Conservation (phyloP, 2,888 invertebrate genomes). For the Hyposoter didymator region DNA sequence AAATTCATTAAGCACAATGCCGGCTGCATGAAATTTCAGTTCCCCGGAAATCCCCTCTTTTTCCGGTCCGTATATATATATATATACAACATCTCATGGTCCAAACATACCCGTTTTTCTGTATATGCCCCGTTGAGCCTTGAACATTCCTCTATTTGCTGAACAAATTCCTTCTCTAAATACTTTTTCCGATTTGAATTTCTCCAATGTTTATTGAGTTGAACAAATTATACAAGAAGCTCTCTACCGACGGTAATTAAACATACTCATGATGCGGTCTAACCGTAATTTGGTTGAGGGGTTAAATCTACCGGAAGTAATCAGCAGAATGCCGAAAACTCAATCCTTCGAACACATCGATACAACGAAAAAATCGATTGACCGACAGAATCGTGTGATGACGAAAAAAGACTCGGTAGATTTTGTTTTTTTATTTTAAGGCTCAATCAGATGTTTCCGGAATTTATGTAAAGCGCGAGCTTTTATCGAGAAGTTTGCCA, state of each 20-base stretch:
- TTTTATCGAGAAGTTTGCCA: background rate
- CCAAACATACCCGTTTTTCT: conserved; percentile 5
- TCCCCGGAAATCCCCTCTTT: conserved; percentile 39
- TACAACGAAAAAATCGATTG: background rate
- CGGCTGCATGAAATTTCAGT: conserved; percentile 69
- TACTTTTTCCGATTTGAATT: background rate
- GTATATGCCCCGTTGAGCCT: conserved; percentile 50
- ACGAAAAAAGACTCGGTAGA: background rate
- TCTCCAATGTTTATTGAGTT: conserved; percentile 9
- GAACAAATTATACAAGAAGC: conserved; percentile 6
- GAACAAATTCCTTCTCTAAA: conserved; percentile 51
- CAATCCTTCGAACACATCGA: background rate
- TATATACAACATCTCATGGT: background rate
- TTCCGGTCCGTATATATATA: background rate
- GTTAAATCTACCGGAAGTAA: background rate
- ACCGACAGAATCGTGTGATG: background rate
- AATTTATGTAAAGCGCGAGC: background rate
- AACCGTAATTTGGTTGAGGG: background rate
- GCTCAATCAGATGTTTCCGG: background rate
- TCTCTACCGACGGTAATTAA: background rate
- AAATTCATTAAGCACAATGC: conserved; percentile 72
- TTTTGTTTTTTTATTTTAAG: background rate
- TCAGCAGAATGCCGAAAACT: background rate
- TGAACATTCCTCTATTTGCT: conserved; percentile 73
- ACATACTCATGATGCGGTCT: background rate